These are phyloP conservation scores for Cyaniris semiargus DNA, from an alignment of 2,888 invertebrate species.

Conservation along the genomic window DNA sequence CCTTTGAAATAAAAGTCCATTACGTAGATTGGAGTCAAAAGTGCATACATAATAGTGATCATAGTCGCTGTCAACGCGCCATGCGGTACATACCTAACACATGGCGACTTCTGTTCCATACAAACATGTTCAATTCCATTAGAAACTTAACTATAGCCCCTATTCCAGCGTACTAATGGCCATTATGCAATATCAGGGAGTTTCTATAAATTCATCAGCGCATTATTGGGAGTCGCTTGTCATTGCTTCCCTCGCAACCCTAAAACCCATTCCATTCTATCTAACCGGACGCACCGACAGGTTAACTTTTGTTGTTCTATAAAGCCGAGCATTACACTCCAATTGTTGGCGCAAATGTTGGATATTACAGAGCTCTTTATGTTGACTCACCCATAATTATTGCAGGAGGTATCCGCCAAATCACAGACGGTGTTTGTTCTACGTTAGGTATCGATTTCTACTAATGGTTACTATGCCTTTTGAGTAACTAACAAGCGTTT, in stretches of 20 bases:
- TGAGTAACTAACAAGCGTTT: not conserved
- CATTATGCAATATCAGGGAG: constrained; percentile 35
- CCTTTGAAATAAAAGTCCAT: constrained; percentile 40
- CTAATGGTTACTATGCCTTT: not conserved
- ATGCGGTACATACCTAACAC: constrained; percentile 65
- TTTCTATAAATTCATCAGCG: constrained; percentile 47
- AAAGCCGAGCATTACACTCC: constrained; percentile 75
- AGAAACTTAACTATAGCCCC: constrained; percentile 7
- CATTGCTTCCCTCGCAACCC: constrained; percentile 79
- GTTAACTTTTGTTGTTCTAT: constrained; percentile 77
- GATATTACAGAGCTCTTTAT: constrained; percentile 72
- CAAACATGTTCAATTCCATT: constrained; percentile 40
- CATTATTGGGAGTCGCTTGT: constrained; percentile 74
- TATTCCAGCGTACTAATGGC: constrained; percentile 33
- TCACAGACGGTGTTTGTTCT: constrained; percentile 36
- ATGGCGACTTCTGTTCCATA: constrained; percentile 62
- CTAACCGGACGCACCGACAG: constrained; percentile 72
- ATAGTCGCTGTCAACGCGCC: constrained; percentile 70
- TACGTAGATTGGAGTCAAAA: constrained; percentile 55
- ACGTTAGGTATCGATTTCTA: not conserved
- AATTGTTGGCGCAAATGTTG: constrained; percentile 79
- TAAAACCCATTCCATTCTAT: constrained; percentile 75
- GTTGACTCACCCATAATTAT: constrained; percentile 60
- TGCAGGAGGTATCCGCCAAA: constrained; percentile 51
- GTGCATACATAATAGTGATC: constrained; percentile 63